Evolutionary conservation across 2,113 vertebrate genomes (phyloP), one percentile per base, ranked within the genome.

Genomic region (Leptobrachium leishanense): DNA sequence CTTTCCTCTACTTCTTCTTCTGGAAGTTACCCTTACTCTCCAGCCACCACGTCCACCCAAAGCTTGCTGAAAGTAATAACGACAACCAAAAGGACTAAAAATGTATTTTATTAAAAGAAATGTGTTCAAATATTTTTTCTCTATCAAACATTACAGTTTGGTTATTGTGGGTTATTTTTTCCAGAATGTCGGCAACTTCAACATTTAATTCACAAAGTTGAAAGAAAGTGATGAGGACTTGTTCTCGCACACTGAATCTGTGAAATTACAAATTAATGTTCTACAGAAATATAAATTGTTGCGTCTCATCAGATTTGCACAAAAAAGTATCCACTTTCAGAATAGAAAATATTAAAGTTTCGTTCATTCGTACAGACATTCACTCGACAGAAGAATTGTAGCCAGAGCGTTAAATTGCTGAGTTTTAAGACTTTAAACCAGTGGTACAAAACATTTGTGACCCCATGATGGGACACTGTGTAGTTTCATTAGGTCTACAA

Each of bases 141-240:
- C 46, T 80, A 80, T 80, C 70, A 80, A 80, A 80, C 64, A 74
- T 73, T 80, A 80, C 77, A 80, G 70, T 43, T 70, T 46, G 7
- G 46, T 15, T 46, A 63, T 12, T 63, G 43, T 31, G 20, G 20
- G 20, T 31, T 31, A 31, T 31, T 31, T 57, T 54, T 57, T 66
- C 64, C 70, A 44, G 44, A 80, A 78, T 31, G 12, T 74, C 66
- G 43, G 66, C 66, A 43, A 15, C n/a, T 68, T 39, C 31, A 68
- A 50, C 71, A 59, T 80, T 68, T 72, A 44, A 15, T 74, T 65
- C 46, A 79, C 70, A 74, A 73, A 73, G 46, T 40, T 12, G 44
- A 66, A 67, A 8, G 8, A 44, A n/a, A 66, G 13, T 39, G 62
- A 73, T 31, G 77, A 44, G 20, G 20, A 31, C 43, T 40, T 15